phyloP scores from a whole-genome alignment of 2,888 invertebrate genomes.

The Arge pagana region DNA sequence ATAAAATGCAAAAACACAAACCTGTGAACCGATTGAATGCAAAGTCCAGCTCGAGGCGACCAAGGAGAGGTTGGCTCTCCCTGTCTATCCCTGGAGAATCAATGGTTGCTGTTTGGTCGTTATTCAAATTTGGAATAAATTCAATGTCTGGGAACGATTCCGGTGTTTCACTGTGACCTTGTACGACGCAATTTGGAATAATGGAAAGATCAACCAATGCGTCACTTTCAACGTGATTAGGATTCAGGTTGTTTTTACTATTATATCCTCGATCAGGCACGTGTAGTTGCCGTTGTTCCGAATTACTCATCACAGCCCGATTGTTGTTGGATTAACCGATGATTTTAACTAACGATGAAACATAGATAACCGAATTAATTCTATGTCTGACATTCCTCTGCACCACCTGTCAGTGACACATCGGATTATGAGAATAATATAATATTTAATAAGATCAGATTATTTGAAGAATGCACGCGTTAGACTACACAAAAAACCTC shows the following conservation, averaged over 20 bases:
- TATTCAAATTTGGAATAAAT: constrained; percentile 62
- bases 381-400: constrained; percentile 40
- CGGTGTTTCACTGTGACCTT: constrained; percentile 15
- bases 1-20: constrained; percentile 55
- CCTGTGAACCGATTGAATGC: constrained; percentile 88
- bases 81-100: constrained; percentile 83
- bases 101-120: constrained; percentile 71
- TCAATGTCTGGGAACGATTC: constrained; percentile 74
- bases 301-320: constrained; percentile 55
- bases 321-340: constrained; percentile 22
- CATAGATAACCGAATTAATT: constrained; percentile 23
- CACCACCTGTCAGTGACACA: constrained; percentile 48
- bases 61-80: constrained; percentile 93
- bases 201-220: constrained; percentile 52
- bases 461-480: too few species aligned
- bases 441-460: neutral
- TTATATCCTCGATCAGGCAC: constrained; percentile 57
- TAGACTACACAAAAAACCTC: constrained; percentile 8
- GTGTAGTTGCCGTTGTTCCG: constrained; percentile 56
- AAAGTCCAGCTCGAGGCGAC: constrained; percentile 75
- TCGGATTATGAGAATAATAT: constrained; percentile 25
- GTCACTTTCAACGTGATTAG: constrained; percentile 49
- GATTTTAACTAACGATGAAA: constrained; percentile 4
- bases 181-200: constrained; percentile 32
- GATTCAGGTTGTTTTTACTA: constrained; percentile 50